Base-by-base conservation (phyloP, 2,113 vertebrate species). In the Chaenogobius annularis region DNA sequence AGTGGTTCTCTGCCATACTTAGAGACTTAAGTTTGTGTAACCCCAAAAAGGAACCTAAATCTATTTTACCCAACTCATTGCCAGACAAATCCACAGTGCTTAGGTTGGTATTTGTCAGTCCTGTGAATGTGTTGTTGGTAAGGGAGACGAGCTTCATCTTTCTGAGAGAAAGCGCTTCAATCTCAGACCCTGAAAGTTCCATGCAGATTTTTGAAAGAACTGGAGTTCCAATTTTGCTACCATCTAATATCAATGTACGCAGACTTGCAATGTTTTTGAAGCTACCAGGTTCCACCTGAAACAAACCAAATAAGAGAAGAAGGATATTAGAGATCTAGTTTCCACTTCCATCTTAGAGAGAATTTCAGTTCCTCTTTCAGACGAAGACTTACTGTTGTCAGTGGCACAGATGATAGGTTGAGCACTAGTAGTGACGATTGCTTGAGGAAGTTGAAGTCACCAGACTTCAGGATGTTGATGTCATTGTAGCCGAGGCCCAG, bases 371-470 rank as follows among this genome's bases (percentile, higher is more conserved):
- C 81, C 65, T 26, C 9, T 74, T 77, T 85, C 35, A n/a, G 14
- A 2, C 37, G 11, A 15, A 62, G 54, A 52, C 87, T 87, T 93
- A 99, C 97, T 90, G 85, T 90, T 90, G 92, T 94, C 52, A 98
- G 85, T 26, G 69, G 82, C 77, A 96, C 92, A 61, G 87, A 92
- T 40, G 96, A 96, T 70, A 99, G 89, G 72, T 95, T 92, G 78
- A 99, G 92, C 40, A 87, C 89, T 58, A 83, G 89, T 50, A 99
- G 77, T 69, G 91, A 92, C 0, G 95, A 94, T 50, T 83, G 87
- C 20, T 74, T 83, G 19, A 99, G 94, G 86, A 94, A 97, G 66
- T 10, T 43, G 54, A 98, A 94, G 83, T 96, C 96, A 0, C 95
- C 89, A 35, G 69, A 83, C 82, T 80, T 93, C 59, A 99, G 83